Evolutionary conservation across 2,888 invertebrate species (phyloP), one percentile per base, ranked within the genome.

Genomic region (Salticus scenicus): DNA sequence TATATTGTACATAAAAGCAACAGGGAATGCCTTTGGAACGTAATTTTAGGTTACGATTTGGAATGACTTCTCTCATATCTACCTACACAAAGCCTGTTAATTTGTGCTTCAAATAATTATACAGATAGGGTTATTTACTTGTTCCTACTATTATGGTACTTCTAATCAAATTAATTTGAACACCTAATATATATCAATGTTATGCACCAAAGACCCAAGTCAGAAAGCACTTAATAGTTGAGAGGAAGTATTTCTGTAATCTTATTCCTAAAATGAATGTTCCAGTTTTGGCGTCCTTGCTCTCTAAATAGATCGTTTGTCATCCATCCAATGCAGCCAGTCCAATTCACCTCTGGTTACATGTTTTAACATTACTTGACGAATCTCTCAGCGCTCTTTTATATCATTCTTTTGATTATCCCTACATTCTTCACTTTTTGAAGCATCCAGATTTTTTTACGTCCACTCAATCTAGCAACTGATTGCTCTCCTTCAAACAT

Each of bases 291-390:
- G 57, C 57, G 24, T 57, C 57, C 57, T 57, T 57, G 57, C 20
- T 57, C 24, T 57, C 20, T 24, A 57, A n/a, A 57, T 24, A 57
- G 42, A 51, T 67, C 64, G 37, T 86, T 57, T 66, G 71, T 86
- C 76, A 74, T 86, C 85, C 85, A 86, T 86, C 85, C 85, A 86
- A 47, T 51, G 57, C 64, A 67, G 71, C 74, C 80, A 71, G 84
- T 67, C 75, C 84, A 78, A 70, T 47, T 71, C 51, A 66, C 47
- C 30, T 27, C 64, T 84, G 77, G 70, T 70, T 76, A 70, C 69
- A 70, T 77, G 81, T 81, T 81, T 81, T 67, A 74, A 74, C 74
- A 24, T 70, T 27, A 73, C 67, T 67, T 73, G 67, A 80, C 78
- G 28, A 51, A 77, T 69, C 64, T 69, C 70, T 69, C 70, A 63